phyloP scores from a whole-genome alignment of 2,113 vertebrate genomes.

The Taxidea taxus region DNA sequence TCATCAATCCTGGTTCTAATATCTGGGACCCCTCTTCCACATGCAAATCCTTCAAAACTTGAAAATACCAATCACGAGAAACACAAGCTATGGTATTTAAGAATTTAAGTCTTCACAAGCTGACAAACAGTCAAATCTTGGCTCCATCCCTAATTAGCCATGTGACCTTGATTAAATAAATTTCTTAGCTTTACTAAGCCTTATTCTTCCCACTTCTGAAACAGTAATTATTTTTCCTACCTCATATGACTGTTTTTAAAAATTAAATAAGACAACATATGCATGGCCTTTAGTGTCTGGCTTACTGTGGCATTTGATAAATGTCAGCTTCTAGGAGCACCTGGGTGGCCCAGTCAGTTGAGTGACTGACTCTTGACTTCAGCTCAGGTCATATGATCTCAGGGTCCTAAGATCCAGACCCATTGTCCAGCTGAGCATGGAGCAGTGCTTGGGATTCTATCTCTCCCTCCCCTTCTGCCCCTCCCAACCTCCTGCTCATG shows the following conservation, averaged over 20 bases:
- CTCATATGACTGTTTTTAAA: background rate
- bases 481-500: background rate
- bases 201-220: background rate
- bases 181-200: background rate
- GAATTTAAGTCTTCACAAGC: background rate
- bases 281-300: background rate
- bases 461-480: background rate
- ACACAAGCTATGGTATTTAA: background rate
- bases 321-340: background rate
- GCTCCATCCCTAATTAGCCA: background rate
- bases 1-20: background rate
- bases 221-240: background rate
- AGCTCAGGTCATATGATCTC: background rate
- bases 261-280: background rate
- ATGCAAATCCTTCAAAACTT: background rate
- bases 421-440: background rate
- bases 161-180: background rate
- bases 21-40: background rate
- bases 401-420: background rate
- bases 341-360: background rate
- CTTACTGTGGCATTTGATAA: background rate
- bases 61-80: background rate
- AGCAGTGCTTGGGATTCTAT: background rate
- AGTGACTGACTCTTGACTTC: background rate
- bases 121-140: background rate